Conservation (phyloP, 2,797 vertebrate species). For the Neopelma chrysocephalum region DNA sequence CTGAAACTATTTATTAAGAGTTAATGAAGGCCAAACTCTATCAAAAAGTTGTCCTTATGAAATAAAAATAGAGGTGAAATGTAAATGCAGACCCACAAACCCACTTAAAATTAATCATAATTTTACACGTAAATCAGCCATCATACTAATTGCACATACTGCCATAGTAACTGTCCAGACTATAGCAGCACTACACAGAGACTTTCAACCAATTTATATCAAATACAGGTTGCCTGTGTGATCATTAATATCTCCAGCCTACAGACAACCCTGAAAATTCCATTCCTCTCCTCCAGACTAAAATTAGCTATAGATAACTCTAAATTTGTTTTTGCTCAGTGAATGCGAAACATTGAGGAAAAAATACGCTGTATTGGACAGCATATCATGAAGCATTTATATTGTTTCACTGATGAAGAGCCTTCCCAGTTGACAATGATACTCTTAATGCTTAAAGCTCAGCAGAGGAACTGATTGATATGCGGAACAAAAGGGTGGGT, state of each 20-base stretch:
- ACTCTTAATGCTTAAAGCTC: background rate
- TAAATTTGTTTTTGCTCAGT: background rate
- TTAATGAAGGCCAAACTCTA: background rate
- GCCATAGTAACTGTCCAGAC: background rate
- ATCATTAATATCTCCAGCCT: background rate
- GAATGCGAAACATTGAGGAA: background rate
- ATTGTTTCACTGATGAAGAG: background rate
- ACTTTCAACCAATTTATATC: background rate
- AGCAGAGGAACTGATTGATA: background rate
- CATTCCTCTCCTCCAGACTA: background rate
- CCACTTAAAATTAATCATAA: background rate
- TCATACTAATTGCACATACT: background rate
- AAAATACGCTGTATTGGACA: background rate
- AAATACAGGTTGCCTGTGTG: background rate
- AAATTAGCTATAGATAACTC: background rate
- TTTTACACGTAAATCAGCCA: background rate
- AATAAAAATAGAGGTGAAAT: background rate
- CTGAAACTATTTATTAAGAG: background rate
- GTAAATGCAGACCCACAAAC: background rate
- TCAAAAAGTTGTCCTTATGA: background rate
- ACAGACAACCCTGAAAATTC: background rate
- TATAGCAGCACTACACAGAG: background rate
- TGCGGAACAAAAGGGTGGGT: background rate
- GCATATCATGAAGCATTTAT: background rate
- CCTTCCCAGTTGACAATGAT: background rate